These are phyloP conservation scores for Chloropsis cyanopogon DNA, from an alignment of 2,113 vertebrate genomes.

Conservation along the genomic window DNA sequence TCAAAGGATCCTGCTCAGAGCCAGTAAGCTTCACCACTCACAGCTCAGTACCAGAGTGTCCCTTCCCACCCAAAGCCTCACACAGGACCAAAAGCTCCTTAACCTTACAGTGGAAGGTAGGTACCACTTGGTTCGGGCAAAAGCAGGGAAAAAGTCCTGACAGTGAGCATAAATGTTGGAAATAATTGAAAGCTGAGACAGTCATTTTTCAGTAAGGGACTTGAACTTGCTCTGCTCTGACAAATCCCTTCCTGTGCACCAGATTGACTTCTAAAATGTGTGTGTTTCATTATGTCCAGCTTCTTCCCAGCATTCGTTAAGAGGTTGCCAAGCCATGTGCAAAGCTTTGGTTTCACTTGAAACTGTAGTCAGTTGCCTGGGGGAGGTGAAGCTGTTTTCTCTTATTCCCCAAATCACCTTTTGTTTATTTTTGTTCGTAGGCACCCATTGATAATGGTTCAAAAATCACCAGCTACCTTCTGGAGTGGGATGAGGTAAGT, in stretches of 20 bases:
- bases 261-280: constrained; percentile 7
- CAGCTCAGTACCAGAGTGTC: constrained; percentile 88
- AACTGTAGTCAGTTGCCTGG: background rate
- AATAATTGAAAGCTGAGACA: background rate
- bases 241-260: background rate
- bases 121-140: background rate
- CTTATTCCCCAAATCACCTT: background rate
- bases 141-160: background rate
- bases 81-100: constrained; percentile 92
- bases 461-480: constrained; percentile 97
- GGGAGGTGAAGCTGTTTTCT: background rate
- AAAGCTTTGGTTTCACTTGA: constrained; percentile 13
- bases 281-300: constrained; percentile 14
- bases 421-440: constrained; percentile 70
- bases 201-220: background rate
- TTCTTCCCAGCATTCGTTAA: background rate
- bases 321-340: constrained; percentile 2
- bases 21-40: constrained; percentile 89
- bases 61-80: constrained; percentile 86
- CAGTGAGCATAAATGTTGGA: background rate
- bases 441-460: constrained; percentile 94
- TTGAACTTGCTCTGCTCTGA: constrained; percentile 1
- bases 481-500: constrained; percentile 97
- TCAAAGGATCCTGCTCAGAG: constrained; percentile 91
- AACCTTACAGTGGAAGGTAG: constrained; percentile 96